Conservation (phyloP, 2,113 vertebrate species). For the Promerops cafer region DNA sequence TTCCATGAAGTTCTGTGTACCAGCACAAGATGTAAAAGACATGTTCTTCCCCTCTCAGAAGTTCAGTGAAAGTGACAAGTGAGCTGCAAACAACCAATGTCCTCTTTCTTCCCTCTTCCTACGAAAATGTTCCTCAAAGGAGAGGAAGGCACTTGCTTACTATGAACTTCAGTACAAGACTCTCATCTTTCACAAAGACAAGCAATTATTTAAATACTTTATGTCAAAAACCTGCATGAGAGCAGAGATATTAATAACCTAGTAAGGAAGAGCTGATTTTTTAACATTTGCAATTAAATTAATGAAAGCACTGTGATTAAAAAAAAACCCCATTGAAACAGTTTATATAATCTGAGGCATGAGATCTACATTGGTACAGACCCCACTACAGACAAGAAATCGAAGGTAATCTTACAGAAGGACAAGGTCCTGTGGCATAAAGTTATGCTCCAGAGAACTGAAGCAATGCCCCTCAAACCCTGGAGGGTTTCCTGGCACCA, state of each 20-base stretch:
- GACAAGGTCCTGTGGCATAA: fast-evolving
- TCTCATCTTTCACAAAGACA: not conserved
- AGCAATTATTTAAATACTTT: not conserved
- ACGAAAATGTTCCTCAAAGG: not conserved
- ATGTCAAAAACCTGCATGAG: not conserved
- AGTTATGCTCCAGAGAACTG: not conserved
- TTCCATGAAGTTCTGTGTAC: not conserved
- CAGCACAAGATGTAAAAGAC: not conserved
- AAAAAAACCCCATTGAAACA: not conserved
- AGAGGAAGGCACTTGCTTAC: not conserved
- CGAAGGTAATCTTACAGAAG: not conserved
- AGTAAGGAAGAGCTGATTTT: not conserved
- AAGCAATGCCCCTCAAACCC: not conserved
- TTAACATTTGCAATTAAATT: not conserved
- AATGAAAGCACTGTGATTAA: not conserved
- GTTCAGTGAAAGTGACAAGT: not conserved
- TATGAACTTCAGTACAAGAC: not conserved
- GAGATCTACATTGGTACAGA: not conserved
- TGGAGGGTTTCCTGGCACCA: not conserved
- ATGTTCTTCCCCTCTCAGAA: not conserved
- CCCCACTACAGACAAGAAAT: not conserved
- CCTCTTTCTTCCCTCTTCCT: not conserved
- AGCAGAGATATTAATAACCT: not conserved
- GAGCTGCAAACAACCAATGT: not conserved
- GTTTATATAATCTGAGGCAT: not conserved